phyloP scores from a whole-genome alignment of 2,113 vertebrate genomes.

The Odontesthes bonariensis region DNA sequence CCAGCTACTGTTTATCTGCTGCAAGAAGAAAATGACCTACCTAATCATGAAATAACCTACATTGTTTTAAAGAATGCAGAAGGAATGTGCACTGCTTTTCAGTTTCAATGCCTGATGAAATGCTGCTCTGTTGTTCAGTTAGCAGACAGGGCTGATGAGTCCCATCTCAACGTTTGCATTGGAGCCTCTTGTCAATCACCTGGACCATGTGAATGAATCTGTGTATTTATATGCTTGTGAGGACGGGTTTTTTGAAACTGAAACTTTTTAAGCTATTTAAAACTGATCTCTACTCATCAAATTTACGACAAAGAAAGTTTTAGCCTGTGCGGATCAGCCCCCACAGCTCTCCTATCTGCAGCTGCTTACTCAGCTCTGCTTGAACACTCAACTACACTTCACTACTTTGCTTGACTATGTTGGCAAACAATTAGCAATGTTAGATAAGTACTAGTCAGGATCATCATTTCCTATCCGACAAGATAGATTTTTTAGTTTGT shows the following conservation, averaged over 20 bases:
- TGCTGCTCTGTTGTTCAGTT: slow-evolving; percentile 28
- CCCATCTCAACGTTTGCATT: slow-evolving; percentile 55
- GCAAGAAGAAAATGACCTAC: slow-evolving; percentile 30
- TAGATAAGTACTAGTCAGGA: background rate
- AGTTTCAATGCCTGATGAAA: slow-evolving; percentile 58
- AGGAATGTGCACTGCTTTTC: slow-evolving; percentile 75
- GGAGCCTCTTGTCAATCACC: slow-evolving; percentile 30
- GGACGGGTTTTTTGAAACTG: slow-evolving; percentile 33
- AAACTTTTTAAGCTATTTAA: background rate
- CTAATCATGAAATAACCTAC: background rate
- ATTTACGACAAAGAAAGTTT: background rate
- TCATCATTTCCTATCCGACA: too few species aligned
- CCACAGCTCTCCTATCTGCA: background rate
- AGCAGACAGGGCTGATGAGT: slow-evolving; percentile 18
- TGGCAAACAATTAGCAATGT: background rate
- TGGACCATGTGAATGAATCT: slow-evolving; percentile 18
- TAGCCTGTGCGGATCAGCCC: background rate
- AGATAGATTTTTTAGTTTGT: background rate
- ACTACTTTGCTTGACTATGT: background rate
- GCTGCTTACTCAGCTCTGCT: too few species aligned
- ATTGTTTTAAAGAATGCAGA: slow-evolving; percentile 58
- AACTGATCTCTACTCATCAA: background rate
- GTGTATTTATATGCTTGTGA: slow-evolving; percentile 61
- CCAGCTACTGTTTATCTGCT: slow-evolving; percentile 37
- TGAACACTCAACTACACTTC: background rate